phyloP scores from a whole-genome alignment of 2,797 vertebrate genomes.

The Setipinna tenuifilis region DNA sequence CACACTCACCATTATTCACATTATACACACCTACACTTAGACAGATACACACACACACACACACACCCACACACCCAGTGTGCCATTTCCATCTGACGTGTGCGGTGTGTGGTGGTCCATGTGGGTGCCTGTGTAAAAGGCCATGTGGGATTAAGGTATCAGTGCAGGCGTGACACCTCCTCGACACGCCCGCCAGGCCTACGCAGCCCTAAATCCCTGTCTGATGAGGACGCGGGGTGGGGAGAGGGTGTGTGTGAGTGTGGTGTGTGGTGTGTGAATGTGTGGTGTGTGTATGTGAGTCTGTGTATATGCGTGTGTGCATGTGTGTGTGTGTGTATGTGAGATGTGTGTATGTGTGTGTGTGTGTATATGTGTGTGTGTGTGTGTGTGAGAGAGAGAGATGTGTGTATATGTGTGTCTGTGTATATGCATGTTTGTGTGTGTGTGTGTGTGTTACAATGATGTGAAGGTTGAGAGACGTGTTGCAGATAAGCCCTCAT shows the following conservation, averaged over 20 bases:
- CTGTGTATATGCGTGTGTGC: no score
- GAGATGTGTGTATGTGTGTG: neutral
- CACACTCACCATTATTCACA: neutral
- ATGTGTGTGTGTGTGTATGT: neutral
- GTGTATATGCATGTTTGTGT: neutral
- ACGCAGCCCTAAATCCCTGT: slow-evolving; percentile 72
- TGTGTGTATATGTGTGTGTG: neutral
- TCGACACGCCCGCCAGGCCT: slow-evolving; percentile 57
- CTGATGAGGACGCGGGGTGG: slow-evolving; percentile 48
- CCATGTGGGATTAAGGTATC: slow-evolving; percentile 80
- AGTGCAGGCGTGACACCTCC: slow-evolving; percentile 60
- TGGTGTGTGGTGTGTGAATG: neutral
- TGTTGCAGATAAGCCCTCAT: slow-evolving; percentile 73
- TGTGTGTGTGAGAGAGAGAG: neutral
- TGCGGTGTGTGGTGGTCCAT: slow-evolving; percentile 53
- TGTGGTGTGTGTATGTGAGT: neutral
- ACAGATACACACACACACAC: neutral
- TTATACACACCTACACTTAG: no score
- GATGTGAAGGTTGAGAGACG: slow-evolving; percentile 59
- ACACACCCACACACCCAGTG: slow-evolving; percentile 49
- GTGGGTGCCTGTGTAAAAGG: slow-evolving; percentile 65
- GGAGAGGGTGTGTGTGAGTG: slow-evolving; percentile 33
- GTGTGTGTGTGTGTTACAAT: neutral
- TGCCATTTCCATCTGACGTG: slow-evolving; percentile 71
- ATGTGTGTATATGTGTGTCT: neutral